These are phyloP conservation scores for Drosophila quasianomalipes DNA, from an alignment of 2,888 invertebrate species.

Conservation along the genomic window DNA sequence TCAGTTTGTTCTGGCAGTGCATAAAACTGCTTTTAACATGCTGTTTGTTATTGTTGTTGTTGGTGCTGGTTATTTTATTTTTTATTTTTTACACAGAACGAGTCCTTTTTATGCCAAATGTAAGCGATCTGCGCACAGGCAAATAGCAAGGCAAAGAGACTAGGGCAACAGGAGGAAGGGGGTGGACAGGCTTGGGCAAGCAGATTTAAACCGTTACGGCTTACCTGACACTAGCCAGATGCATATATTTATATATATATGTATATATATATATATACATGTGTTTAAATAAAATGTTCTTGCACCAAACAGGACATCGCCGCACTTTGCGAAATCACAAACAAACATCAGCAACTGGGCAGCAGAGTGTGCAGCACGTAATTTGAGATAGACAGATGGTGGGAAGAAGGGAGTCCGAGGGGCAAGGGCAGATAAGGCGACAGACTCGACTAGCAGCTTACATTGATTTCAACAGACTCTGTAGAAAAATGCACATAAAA, in stretches of 20 bases:
- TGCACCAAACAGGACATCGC: slow-evolving; percentile 61
- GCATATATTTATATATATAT: slow-evolving; percentile 5
- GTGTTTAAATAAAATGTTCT: slow-evolving; percentile 75
- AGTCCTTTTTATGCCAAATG: slow-evolving; percentile 78
- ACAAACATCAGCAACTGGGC: slow-evolving; percentile 42
- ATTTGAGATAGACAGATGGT: not conserved
- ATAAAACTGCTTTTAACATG: slow-evolving; percentile 78
- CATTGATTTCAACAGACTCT: slow-evolving; percentile 72
- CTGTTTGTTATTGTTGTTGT: slow-evolving; percentile 44
- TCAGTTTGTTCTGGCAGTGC: slow-evolving; percentile 70
- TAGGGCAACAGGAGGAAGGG: slow-evolving; percentile 8
- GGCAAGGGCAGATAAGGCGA: slow-evolving; percentile 25
- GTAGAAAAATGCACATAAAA: slow-evolving; percentile 64
- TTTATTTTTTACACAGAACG: slow-evolving; percentile 29
- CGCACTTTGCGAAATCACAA: slow-evolving; percentile 72
- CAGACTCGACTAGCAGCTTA: slow-evolving; percentile 47
- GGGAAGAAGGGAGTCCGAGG: not conserved
- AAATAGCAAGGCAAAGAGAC: slow-evolving; percentile 49
- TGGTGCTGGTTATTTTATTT: not conserved
- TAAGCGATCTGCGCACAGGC: slow-evolving; percentile 75
- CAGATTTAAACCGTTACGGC: slow-evolving; percentile 77
- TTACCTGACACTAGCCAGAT: slow-evolving; percentile 57
- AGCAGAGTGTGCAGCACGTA: slow-evolving; percentile 15
- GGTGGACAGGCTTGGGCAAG: slow-evolving; percentile 57
- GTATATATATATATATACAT: slow-evolving; percentile 23